phyloP scores from a whole-genome alignment of 35 echinoderm and acorn worm genomes.

The Apostichopus japonicus region DNA sequence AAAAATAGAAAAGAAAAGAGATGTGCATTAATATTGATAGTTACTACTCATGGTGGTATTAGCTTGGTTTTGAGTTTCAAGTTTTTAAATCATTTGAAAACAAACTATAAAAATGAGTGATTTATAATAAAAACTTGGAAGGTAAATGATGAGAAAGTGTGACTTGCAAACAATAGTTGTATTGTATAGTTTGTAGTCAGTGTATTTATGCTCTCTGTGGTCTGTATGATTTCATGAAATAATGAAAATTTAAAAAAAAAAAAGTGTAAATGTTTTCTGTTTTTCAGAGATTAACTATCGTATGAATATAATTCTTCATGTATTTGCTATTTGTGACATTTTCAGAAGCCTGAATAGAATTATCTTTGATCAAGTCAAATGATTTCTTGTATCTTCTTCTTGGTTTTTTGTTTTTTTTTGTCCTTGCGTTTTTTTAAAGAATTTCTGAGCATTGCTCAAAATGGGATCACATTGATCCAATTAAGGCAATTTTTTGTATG shows the following conservation, averaged over 20 bases:
- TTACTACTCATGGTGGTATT: no score
- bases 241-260: neutral
- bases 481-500: no score
- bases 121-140: no score
- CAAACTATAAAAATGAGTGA: no score
- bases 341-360: slow-evolving; percentile 23
- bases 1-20: no score
- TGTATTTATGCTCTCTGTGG: slow-evolving; percentile 14
- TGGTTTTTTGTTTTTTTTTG: neutral
- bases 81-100: no score
- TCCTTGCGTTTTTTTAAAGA: no score
- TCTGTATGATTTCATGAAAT: slow-evolving; percentile 20
- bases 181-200: neutral
- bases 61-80: no score
- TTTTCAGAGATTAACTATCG: slow-evolving; percentile 19
- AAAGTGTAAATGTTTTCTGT: slow-evolving; percentile 19
- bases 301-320: slow-evolving; percentile 20
- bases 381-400: neutral
- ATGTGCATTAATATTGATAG: no score
- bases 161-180: neutral
- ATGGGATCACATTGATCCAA: no score
- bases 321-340: slow-evolving; percentile 24
- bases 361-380: neutral
- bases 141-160: neutral
- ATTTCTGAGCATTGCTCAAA: no score